phyloP scores from a whole-genome alignment of 2,113 vertebrate genomes.

The Phyllostomus discolor region DNA sequence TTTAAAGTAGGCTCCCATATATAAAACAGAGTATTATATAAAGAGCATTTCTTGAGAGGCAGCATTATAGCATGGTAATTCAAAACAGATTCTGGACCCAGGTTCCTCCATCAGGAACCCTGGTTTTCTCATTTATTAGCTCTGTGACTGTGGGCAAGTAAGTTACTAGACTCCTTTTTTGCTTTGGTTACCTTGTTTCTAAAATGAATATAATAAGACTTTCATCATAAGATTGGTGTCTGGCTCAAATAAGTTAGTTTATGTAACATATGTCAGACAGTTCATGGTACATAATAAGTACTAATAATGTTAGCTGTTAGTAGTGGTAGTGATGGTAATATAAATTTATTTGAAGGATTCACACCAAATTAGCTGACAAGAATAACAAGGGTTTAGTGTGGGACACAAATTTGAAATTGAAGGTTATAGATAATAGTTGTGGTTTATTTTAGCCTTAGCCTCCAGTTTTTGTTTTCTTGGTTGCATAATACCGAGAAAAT shows the following conservation, averaged over 20 bases:
- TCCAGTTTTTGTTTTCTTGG: background rate
- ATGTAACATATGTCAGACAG: background rate
- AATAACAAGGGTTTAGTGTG: background rate
- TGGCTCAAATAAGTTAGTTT: background rate
- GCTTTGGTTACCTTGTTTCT: background rate
- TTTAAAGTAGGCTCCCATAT: background rate
- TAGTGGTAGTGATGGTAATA: background rate
- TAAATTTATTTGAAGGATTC: conserved; percentile 1
- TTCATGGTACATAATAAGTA: background rate
- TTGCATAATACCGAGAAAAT: background rate
- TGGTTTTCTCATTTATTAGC: background rate
- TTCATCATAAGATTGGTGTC: background rate
- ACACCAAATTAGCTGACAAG: background rate
- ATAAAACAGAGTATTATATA: background rate
- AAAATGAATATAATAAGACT: background rate
- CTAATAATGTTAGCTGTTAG: background rate
- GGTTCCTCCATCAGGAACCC: background rate
- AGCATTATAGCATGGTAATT: background rate
- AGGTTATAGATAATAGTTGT: background rate
- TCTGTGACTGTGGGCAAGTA: background rate
- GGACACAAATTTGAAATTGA: background rate
- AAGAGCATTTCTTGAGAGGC: background rate
- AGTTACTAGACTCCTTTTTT: background rate
- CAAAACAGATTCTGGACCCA: background rate
- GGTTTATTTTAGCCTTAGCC: background rate